Base-by-base conservation (phyloP, 2,888 invertebrate species). In the Ichneumon xanthorius region DNA sequence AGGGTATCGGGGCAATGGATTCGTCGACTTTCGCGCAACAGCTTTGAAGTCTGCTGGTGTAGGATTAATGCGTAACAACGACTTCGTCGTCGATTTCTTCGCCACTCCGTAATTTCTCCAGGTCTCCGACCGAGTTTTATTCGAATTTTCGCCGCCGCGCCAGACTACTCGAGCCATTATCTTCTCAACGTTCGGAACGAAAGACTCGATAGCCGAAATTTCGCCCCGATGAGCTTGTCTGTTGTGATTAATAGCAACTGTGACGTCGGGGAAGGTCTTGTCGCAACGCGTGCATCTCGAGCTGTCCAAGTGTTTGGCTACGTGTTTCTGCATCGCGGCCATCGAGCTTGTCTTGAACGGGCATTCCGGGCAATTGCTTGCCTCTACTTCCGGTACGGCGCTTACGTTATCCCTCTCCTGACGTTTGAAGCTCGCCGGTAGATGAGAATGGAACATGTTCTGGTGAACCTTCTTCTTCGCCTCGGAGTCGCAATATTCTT, bases 1-100 rank as follows among this genome's bases (percentile, higher is more conserved):
- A 3, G 89, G 89, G 82, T 90, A 90, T n/a, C 89, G 88, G 0
- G 93, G 90, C 72, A 91, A 87, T 1, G 92, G 91, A 16, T 95
- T 95, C 0, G 95, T 96, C 0, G 96, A 96, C 88, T 96, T 96
- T 58, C 93, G 89, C 2, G 94, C 94, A 0, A 94, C 93, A 2
- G 92, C 88, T 50, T 91, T 92, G 16, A 90, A 63, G 26, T 89
- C 90, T 7, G 67, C 85, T 0, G 91, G 88, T 0, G 68, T 50
- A 0, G 87, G 81, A 7, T 84, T 83, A 0, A 88, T 33, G 0
- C 86, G 78, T 1, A 89, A 11, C 11, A 84, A 67, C 0, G 91
- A 86, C 37, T 92, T 93, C 0, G 94, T 92, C 0, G 95, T 95
- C 0, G 95, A 95, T 87, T 95, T 95, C 50, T 91, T 93, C 1